Conservation (phyloP, 2,888 invertebrate genomes). For the Pelosia muscerda region DNA sequence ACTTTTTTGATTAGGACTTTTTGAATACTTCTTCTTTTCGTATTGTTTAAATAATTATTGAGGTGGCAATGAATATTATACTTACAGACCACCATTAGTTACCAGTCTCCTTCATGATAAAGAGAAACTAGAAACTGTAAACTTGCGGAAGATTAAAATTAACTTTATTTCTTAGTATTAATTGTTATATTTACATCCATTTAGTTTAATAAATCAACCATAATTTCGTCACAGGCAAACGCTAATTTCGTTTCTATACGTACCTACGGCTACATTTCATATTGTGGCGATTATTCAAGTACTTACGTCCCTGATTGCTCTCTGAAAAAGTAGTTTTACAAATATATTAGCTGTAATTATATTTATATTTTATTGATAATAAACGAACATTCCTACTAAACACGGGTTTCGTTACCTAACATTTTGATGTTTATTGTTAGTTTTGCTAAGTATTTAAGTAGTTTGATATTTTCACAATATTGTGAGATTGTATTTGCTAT, state of each 20-base stretch:
- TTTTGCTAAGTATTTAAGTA: constrained; percentile 41
- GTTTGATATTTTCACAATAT: constrained; percentile 40
- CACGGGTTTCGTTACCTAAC: constrained; percentile 37
- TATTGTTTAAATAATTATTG: neutral
- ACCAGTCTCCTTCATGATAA: neutral
- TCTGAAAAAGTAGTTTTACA: constrained; percentile 38
- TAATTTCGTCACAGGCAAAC: too few species aligned
- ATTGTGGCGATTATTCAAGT: neutral
- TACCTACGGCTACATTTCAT: neutral
- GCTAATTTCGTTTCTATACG: neutral
- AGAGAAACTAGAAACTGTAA: neutral
- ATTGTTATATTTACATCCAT: too few species aligned
- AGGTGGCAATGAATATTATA: neutral
- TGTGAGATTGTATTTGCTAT: constrained; percentile 32
- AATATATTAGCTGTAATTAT: constrained; percentile 31
- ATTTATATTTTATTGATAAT: constrained; percentile 31
- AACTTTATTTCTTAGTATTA: too few species aligned
- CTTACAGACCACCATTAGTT: neutral
- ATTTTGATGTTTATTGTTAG: constrained; percentile 38
- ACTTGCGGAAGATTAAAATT: too few species aligned
- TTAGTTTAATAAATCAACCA: too few species aligned
- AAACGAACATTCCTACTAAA: constrained; percentile 47
- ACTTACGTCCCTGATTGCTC: constrained; percentile 40
- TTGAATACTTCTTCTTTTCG: neutral
- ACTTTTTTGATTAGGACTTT: neutral